Percentiles rank a stretch among this genome's conserved stretches.
These are phyloP conservation scores for Sepiola atlantica DNA, from an alignment of 2,888 invertebrate genomes.

Conservation along the genomic window DNA sequence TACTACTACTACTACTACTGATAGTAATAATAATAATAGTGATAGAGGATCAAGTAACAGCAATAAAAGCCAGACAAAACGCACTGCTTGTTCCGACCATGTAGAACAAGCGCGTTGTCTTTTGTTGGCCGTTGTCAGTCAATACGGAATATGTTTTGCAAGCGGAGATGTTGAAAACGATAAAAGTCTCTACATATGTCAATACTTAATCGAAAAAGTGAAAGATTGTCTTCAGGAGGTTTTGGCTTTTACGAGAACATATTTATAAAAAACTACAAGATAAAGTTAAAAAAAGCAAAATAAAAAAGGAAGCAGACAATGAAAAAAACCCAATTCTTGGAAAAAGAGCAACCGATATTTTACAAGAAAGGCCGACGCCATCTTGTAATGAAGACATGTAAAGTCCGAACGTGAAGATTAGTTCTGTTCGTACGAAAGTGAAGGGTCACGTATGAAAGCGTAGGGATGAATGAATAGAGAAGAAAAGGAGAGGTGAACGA, in stretches of 20 bases:
- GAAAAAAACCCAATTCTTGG: too few species aligned
- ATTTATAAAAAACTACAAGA: not conserved
- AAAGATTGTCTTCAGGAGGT: not conserved
- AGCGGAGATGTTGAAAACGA: not conserved
- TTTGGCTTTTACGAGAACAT: not conserved
- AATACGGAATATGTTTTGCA: not conserved
- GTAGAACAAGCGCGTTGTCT: not conserved
- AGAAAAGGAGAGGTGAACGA: not conserved
- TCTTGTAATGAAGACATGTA: not conserved
- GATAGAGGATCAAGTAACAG: not conserved
- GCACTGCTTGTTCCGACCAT: not conserved
- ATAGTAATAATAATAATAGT: not conserved
- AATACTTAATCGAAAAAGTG: constrained; percentile 32
- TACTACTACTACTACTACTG: not conserved
- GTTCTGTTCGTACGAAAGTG: not conserved
- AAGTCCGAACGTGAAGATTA: not conserved
- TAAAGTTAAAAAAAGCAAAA: not conserved
- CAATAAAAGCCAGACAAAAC: not conserved
- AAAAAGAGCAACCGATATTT: not conserved
- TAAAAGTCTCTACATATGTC: not conserved
- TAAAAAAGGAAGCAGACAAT: not conserved
- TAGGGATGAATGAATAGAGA: too few species aligned
- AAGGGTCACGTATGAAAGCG: not conserved
- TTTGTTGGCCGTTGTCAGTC: not conserved
- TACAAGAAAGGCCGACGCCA: not conserved